phyloP scores from a whole-genome alignment of 2,113 vertebrate genomes.

The Emydocephalus ijimae region DNA sequence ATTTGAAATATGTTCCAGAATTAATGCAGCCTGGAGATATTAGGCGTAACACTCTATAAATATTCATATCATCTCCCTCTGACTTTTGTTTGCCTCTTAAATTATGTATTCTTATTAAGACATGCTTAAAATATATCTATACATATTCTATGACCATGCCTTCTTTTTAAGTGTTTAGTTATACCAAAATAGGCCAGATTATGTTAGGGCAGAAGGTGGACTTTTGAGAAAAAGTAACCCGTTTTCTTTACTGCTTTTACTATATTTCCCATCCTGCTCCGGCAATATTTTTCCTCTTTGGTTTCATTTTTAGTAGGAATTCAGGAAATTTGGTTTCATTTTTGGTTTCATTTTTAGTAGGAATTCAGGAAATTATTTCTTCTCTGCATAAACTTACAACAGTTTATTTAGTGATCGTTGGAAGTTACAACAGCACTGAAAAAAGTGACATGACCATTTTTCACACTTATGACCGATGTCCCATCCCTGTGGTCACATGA shows the following conservation, averaged over 20 bases:
- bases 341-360: background rate
- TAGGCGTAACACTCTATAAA: conserved; percentile 51
- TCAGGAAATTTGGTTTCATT: no score
- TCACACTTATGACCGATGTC: no score
- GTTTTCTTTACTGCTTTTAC: background rate
- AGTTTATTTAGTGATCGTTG: no score
- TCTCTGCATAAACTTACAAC: background rate
- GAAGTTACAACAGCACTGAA: no score
- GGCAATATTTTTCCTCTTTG: background rate
- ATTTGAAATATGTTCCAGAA: conserved; percentile 63
- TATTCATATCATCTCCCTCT: conserved; percentile 13
- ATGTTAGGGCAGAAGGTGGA: background rate
- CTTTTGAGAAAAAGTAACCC: background rate
- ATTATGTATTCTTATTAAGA: conserved; percentile 15
- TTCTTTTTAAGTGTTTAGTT: background rate
- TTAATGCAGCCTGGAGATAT: conserved; percentile 57
- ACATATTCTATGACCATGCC: background rate
- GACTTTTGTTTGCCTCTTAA: conserved; percentile 20
- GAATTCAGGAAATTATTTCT: background rate
- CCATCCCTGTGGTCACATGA: no score
- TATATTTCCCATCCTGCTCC: background rate
- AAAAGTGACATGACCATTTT: no score
- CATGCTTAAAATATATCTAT: background rate
- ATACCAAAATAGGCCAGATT: background rate
- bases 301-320: background rate